Percentiles rank a stretch among this genome's conserved stretches.
These are phyloP conservation scores for Drosophila tanythrix DNA, from an alignment of 2,888 invertebrate genomes.

Conservation along the genomic window DNA sequence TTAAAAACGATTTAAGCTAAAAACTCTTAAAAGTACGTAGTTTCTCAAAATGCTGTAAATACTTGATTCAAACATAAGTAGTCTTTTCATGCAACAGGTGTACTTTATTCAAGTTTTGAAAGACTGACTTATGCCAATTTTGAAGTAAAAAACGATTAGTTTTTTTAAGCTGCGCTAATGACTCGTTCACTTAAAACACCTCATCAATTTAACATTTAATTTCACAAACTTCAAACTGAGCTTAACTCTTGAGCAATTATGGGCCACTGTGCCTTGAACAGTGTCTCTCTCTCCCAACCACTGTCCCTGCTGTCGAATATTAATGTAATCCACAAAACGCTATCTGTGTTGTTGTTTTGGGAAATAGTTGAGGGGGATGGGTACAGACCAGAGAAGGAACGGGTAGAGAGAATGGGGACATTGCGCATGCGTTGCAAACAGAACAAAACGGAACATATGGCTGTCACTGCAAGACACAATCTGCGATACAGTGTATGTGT, in stretches of 20 bases:
- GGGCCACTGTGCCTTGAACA: conserved; percentile 59
- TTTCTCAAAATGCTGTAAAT: not conserved
- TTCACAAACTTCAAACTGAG: not conserved
- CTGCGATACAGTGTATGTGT: conserved; percentile 15
- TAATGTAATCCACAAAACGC: conserved; percentile 65
- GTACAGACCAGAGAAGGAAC: conserved; percentile 12
- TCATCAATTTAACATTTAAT: conserved; percentile 14
- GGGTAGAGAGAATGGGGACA: conserved; percentile 11
- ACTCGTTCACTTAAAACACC: conserved; percentile 9
- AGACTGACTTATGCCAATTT: not conserved
- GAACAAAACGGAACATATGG: conserved; percentile 47
- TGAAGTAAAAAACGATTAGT: not conserved
- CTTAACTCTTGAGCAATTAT: not conserved
- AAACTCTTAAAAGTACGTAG: not conserved
- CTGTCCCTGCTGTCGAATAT: conserved; percentile 34
- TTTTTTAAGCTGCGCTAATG: conserved; percentile 2
- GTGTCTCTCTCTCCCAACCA: not conserved
- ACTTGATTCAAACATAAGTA: not conserved
- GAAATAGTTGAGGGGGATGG: conserved; percentile 18
- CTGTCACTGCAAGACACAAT: conserved; percentile 18
- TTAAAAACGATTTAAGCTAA: not conserved
- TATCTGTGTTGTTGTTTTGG: conserved; percentile 51
- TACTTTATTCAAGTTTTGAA: not conserved
- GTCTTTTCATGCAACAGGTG: not conserved
- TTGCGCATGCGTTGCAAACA: conserved; percentile 54